Conservation (phyloP, 2,797 vertebrate species). For the Lagodon rhomboides region DNA sequence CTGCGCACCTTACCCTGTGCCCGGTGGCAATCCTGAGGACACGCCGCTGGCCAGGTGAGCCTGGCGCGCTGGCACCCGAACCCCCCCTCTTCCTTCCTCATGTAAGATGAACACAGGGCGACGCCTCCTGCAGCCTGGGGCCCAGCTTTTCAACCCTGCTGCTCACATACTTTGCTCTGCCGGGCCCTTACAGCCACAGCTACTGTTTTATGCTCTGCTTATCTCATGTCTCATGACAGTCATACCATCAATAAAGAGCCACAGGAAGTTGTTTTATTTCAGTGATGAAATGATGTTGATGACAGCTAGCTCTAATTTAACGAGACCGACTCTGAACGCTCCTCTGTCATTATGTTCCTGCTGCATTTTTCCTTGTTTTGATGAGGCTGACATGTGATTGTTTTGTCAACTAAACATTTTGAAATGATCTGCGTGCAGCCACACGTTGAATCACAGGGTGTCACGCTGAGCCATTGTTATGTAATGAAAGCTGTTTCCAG, state of each 20-base stretch:
- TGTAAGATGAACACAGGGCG: constrained; percentile 82
- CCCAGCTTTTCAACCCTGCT: constrained; percentile 31
- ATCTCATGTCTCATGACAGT: constrained; percentile 29
- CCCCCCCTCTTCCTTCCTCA: constrained; percentile 63
- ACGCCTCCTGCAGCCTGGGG: constrained; percentile 43
- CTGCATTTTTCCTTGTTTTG: constrained; percentile 14
- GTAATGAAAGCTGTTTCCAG: neutral
- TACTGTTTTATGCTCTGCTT: constrained; percentile 25
- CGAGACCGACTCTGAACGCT: constrained; percentile 12
- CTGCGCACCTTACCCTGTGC: constrained; percentile 93
- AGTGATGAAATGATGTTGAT: constrained; percentile 17
- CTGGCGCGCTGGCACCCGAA: constrained; percentile 70
- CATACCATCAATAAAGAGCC: constrained; percentile 6
- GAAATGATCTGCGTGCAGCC: constrained; percentile 13
- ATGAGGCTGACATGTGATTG: constrained; percentile 13
- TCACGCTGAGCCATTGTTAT: constrained; percentile 19
- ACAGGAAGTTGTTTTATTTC: constrained; percentile 29
- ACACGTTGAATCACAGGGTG: constrained; percentile 13
- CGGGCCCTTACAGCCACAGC: constrained; percentile 10
- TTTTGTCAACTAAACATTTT: constrained; percentile 24
- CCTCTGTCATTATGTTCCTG: constrained; percentile 17
- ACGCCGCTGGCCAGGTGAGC: constrained; percentile 94
- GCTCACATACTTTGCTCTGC: constrained; percentile 34
- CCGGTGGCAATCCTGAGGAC: constrained; percentile 91
- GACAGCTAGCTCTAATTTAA: neutral